Evolutionary conservation across 2,888 invertebrate species (phyloP).

Genomic region (Blera fallax): DNA sequence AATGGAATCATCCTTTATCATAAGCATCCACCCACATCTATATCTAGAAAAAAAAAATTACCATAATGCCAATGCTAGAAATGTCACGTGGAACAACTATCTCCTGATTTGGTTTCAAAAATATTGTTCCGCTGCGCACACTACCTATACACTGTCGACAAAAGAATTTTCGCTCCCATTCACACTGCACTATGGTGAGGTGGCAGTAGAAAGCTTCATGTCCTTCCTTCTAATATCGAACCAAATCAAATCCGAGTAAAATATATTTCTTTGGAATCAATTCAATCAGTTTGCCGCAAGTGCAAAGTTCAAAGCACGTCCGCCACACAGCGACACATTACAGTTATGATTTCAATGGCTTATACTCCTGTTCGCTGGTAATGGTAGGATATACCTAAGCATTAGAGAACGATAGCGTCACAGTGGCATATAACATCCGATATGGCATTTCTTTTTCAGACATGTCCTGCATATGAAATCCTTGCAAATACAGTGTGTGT

Average conservation of each 20-base stretch:
- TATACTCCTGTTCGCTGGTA: constrained; percentile 70
- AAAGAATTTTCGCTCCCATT: constrained; percentile 47
- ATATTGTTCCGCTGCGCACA: constrained; percentile 46
- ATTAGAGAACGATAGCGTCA: constrained; percentile 67
- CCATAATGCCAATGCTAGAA: constrained; percentile 52
- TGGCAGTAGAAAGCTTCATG: background rate
- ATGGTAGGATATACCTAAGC: constrained; percentile 69
- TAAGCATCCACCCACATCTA: background rate
- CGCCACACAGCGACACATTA: constrained; percentile 72
- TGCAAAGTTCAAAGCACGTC: constrained; percentile 72
- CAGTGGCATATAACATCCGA: constrained; percentile 69
- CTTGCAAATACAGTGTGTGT: constrained; percentile 35
- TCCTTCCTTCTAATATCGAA: constrained; percentile 42
- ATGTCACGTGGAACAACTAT: constrained; percentile 67
- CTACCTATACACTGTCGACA: constrained; percentile 56
- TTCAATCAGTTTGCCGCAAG: constrained; percentile 72
- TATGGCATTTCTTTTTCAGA: constrained; percentile 65
- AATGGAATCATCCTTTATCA: constrained; percentile 14
- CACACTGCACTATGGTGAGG: constrained; percentile 16
- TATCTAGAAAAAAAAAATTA: constrained; percentile 19
- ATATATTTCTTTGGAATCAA: constrained; percentile 67
- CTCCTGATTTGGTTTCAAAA: constrained; percentile 64
- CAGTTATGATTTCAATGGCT: constrained; percentile 72
- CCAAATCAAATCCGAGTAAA: constrained; percentile 71
- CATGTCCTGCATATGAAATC: constrained; percentile 69